Evolutionary conservation across 2,797 vertebrate species (phyloP), one percentile per base, ranked within the genome.

Genomic region (Octomys mimax): DNA sequence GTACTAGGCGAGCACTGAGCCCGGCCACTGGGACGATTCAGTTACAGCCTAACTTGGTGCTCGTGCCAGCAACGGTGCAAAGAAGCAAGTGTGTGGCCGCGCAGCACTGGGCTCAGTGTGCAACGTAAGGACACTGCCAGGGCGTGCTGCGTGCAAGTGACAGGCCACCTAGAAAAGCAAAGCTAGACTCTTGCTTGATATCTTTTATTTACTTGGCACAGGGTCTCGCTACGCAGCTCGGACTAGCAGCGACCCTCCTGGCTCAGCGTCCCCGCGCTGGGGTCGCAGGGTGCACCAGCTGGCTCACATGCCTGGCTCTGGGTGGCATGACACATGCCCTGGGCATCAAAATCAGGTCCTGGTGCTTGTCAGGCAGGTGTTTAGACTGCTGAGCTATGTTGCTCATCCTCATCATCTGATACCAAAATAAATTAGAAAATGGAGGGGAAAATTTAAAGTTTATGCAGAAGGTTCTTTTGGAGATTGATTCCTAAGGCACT

Each of bases 371-470:
- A 57, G 54, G 54, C 54, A 57, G 54, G 54, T 16, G 4, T 16
- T 57, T 18, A 18, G 54, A 57, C 54, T 57, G 54, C 54, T 57
- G 14, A 57, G 54, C 54, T 18, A 57, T 19, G 16, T 57, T 19
- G 16, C 54, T 57, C 54, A 57, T 83, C 64, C 54, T 57, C 54
- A 57, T 83, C 64, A 92, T 22, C 52, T 83, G 66, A 62, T 0
- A 83, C 28, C 33, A 91, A 92, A 93, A 66, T n/a, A 89, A 94
- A 96, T 77, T 62, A 93, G 71, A 92, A 87, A 85, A 92, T 4
- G 0, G 1, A 92, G 42, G 36, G 5, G 82, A 91, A 87, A 52
- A 5, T 39, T 19, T 28, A 84, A 79, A 92, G 31, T 28, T 78
- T 75, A 62, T 24, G 6, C 21, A 59, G 79, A 21, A 93, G 84